Percentiles rank a stretch among this genome's conserved stretches.
Conservation (phyloP, 2,888 invertebrate species). For the Metallyticus violacea region DNA sequence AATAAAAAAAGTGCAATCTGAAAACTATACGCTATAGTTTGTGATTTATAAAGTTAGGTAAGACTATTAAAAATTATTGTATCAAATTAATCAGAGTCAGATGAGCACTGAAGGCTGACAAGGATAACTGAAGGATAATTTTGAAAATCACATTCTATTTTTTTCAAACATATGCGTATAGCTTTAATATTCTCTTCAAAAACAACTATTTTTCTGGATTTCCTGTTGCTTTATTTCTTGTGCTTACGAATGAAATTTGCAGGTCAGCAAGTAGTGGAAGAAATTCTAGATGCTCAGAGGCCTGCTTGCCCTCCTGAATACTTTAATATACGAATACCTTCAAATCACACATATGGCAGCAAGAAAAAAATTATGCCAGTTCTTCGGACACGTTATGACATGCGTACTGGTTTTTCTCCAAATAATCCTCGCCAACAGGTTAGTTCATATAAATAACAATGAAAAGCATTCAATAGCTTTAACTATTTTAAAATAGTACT, state of each 20-base stretch:
- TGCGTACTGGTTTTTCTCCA: constrained; percentile 54
- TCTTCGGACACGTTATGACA: constrained; percentile 54
- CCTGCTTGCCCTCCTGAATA: constrained; percentile 61
- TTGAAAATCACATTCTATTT: no score
- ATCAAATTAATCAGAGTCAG: neutral
- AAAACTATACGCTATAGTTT: no score
- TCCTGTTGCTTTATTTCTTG: neutral
- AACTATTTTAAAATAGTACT: no score
- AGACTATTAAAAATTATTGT: neutral
- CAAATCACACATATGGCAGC: constrained; percentile 45
- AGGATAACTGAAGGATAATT: no score
- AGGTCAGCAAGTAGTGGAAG: constrained; percentile 63
- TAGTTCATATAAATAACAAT: constrained; percentile 12
- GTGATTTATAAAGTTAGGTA: no score
- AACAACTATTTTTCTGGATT: neutral
- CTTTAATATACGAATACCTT: constrained; percentile 55
- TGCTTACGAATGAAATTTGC: neutral
- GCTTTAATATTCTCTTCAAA: no score
- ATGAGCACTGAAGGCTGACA: neutral
- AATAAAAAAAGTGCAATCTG: no score
- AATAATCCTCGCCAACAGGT: constrained; percentile 61
- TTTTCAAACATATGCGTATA: no score
- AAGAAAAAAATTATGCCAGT: constrained; percentile 50
- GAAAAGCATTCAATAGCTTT: neutral
- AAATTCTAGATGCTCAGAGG: constrained; percentile 58